Conservation (phyloP, 1,140 invertebrate species). For the Epicauta chinensis region DNA sequence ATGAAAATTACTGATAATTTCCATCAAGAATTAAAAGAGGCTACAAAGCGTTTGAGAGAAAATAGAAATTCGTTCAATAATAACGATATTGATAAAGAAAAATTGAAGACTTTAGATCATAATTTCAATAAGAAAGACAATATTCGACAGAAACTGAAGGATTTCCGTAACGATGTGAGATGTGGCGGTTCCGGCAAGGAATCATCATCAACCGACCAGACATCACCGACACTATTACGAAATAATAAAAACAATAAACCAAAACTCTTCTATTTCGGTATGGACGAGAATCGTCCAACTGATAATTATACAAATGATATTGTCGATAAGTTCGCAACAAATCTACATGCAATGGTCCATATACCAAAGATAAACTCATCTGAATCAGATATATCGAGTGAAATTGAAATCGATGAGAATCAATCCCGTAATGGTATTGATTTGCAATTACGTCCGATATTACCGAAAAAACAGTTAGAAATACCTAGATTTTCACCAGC, state of each 20-base stretch:
- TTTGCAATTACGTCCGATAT: constrained; percentile 63
- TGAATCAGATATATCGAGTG: constrained; percentile 50
- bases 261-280: constrained; percentile 73
- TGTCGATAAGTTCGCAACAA: constrained; percentile 17
- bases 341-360: constrained; percentile 18
- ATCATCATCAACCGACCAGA: constrained; percentile 50
- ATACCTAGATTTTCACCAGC: constrained; percentile 74
- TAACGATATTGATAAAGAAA: constrained; percentile 20
- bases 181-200: constrained; percentile 55
- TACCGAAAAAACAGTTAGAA: constrained; percentile 68
- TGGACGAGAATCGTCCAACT: constrained; percentile 49
- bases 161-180: constrained; percentile 33
- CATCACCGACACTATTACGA: constrained; percentile 35
- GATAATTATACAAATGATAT: constrained; percentile 11
- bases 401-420: constrained; percentile 42
- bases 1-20: constrained; percentile 57
- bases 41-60: constrained; percentile 52
- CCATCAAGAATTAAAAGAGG: constrained; percentile 59
- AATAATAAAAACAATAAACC: constrained; percentile 43
- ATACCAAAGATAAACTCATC: constrained; percentile 41
- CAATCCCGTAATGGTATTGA: constrained; percentile 53
- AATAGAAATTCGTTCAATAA: constrained; percentile 13
- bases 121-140: constrained; percentile 28
- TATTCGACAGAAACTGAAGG: constrained; percentile 21
- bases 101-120: constrained; percentile 34